Base-by-base conservation (phyloP, 2,888 invertebrate genomes). In the Scaptomyza reducta region DNA sequence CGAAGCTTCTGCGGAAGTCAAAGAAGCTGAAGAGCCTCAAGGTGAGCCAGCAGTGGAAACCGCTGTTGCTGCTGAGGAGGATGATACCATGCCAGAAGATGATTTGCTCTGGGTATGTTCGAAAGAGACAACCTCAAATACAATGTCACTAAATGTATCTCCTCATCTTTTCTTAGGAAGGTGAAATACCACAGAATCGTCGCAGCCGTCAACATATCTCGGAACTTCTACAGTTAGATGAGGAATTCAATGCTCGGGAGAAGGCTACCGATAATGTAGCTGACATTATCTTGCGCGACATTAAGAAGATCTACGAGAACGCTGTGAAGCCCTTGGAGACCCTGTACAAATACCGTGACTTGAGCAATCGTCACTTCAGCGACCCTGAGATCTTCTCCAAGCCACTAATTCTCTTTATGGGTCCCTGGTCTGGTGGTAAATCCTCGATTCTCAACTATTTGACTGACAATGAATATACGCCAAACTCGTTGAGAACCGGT, bases 391-490 rank as follows among this genome's bases (percentile, higher is more conserved):
- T 98, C 89, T 97, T 97, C 91, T 97, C 97, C 3, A 98, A 98
- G 89, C 98, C 98, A 2, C 93, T 98, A 89, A 94, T 98, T 55
- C 93, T 98, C 6, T 97, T 98, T 89, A 97, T 98, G 96, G 98
- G 98, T 42, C 98, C 98, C 40, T 98, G 98, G 97, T 97, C 97
- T 89, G 97, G 98, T 64, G 98, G 98, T 72, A 98, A 98, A 93
- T 97, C 98, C 1, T 96, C 97, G 55, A 97, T 98, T 79, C 95
- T 98, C 72, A 98, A 98, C 92, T 98, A 98, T 92, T 93, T 98
- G 74, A 94, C 97, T 41, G 96, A 97, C 68, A 95, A 96, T 75
- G 97, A 98, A 91, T 96, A 96, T 90, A 96, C 95, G 29, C 94
- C 95, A 79, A 95, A 95, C 91, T 95, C 97, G 63, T 92, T 98